Evolutionary conservation across 2,888 invertebrate species (phyloP), one percentile per base, ranked within the genome.

Genomic region (Orchesellides sinensis): DNA sequence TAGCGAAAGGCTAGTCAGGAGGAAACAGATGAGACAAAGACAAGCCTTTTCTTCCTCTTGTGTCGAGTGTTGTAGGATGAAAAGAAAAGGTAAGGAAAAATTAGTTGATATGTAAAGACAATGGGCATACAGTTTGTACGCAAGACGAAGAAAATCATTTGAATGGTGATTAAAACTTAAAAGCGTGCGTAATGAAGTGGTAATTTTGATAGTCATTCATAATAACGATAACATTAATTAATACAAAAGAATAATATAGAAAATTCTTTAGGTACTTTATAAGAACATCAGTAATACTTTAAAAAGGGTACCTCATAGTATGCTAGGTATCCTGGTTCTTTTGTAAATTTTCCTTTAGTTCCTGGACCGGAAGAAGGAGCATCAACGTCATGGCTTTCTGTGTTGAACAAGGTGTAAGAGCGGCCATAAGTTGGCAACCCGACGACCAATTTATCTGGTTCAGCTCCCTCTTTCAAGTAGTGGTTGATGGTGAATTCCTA

Each of bases 301-400:
- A 32, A 32, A 5, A 32, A 32, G 6, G 32, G 89, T 89, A 96
- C 96, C 92, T 97, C 97, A 89, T 97, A 97, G 89, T 96, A 97
- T 25, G 97, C 96, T 87, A 97, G 91, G 89, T 97, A 98, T 83
- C 98, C 97, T 88, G 96, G 96, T 90, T 98, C 97, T 87, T 96
- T 92, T 0, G 97, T 97, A 0, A 96, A 96, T 79, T 96, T 96
- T 3, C 97, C 97, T 90, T 96, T 95, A 77, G 94, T 95, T 0
- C 97, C 97, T 0, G 97, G 96, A 0, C 96, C 97, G 89, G 96
- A 96, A 0, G 97, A 94, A 0, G 96, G 96, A 0, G 96, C 93
- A 0, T 96, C 97, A n/a, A 97, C 68, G 79, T 95, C 95, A 2
- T 93, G 94, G 0, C 95, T 95, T 29, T 96, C 96, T 59, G 94